Percentiles rank a stretch among this genome's conserved stretches.
phyloP scores from a whole-genome alignment of 2,888 invertebrate species.

The Epistrophe eligans region DNA sequence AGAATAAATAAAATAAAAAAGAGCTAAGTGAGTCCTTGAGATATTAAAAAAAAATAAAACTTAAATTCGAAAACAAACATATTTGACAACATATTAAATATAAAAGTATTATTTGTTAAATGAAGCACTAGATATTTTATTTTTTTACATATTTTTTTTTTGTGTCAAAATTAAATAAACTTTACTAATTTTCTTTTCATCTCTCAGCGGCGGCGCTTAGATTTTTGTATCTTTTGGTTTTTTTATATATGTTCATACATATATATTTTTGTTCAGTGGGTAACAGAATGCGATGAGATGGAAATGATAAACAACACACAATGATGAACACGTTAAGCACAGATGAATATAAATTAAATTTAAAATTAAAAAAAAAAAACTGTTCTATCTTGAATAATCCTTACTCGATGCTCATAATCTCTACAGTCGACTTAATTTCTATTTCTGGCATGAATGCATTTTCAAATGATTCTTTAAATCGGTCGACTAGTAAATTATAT shows the following conservation, averaged over 20 bases:
- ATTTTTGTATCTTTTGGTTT: constrained; percentile 6
- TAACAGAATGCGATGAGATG: constrained; percentile 12
- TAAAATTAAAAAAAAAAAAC: constrained; percentile 7
- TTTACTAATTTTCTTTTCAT: constrained; percentile 19
- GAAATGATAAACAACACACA: constrained; percentile 34
- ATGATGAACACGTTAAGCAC: constrained; percentile 44
- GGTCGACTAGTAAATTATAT: constrained; percentile 57
- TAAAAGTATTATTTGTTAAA: no score
- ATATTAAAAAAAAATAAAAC: not conserved
- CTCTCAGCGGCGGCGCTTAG: constrained; percentile 55
- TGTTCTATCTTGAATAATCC: constrained; percentile 47
- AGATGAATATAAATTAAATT: constrained; percentile 60
- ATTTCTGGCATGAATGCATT: constrained; percentile 75
- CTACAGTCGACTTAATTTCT: constrained; percentile 68
- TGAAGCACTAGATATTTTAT: no score
- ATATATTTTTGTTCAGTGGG: not conserved
- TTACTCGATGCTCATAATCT: constrained; percentile 67
- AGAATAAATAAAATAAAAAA: not conserved
- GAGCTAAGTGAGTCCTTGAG: constrained; percentile 6
- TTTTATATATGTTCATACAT: no score
- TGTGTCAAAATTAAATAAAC: not conserved
- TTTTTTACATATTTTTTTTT: not conserved
- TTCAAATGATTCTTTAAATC: constrained; percentile 70
- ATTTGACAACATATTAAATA: not conserved
- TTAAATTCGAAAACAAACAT: not conserved